Conservation (phyloP, 2,797 vertebrate genomes). For the Parauchenoglanis ngamensis region DNA sequence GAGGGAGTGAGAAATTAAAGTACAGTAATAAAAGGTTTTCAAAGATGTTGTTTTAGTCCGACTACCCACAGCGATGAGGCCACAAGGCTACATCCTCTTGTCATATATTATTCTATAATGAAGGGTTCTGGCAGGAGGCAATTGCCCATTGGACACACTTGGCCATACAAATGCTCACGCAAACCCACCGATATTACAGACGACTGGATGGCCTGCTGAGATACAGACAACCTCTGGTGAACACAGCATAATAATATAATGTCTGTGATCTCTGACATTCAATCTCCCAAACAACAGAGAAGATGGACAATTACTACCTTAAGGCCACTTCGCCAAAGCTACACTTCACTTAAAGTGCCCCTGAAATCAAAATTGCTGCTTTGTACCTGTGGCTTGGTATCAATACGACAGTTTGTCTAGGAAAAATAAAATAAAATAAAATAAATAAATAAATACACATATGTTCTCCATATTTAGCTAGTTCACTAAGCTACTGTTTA, state of each 20-base stretch:
- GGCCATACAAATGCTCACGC: not conserved
- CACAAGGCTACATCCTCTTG: not conserved
- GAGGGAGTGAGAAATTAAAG: not conserved
- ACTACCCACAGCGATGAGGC: constrained; percentile 4
- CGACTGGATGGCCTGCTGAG: constrained; percentile 7
- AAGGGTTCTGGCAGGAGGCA: constrained; percentile 12
- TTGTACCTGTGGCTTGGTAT: not conserved
- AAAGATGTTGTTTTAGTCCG: not conserved
- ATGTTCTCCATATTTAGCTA: not conserved
- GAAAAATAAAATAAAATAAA: not conserved
- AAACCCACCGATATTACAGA: constrained; percentile 10
- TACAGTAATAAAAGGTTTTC: constrained; percentile 4
- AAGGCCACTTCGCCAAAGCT: not conserved
- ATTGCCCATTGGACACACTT: not conserved
- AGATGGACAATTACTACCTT: not conserved
- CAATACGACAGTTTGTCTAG: not conserved
- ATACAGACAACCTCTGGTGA: constrained; percentile 17
- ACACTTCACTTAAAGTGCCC: not conserved
- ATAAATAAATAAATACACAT: not conserved
- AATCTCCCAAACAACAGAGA: not conserved
- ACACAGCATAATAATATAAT: not conserved
- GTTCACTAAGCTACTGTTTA: not conserved
- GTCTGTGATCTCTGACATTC: constrained; percentile 5
- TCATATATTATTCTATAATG: constrained; percentile 28
- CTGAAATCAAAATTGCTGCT: not conserved